A percentile compares a stretch with the other conserved stretches of the same genome.
Conservation (phyloP, 2,797 vertebrate genomes). For the Chelidonichthys spinosus region DNA sequence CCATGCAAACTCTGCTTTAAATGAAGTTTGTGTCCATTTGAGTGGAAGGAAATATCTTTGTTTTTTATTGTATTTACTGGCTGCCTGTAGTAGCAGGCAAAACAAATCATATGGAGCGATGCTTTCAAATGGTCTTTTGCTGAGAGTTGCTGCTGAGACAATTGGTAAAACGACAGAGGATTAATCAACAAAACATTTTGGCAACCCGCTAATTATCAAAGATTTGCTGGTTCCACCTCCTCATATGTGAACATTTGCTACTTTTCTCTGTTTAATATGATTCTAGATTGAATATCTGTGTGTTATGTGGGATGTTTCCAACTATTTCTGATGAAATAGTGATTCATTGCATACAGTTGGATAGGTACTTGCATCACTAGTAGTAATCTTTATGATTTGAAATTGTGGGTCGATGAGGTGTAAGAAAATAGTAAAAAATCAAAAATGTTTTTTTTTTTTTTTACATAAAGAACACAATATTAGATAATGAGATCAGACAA, state of each 20-base stretch:
- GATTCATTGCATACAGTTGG: background rate
- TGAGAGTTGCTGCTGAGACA: background rate
- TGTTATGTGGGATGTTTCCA: background rate
- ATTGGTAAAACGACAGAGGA: background rate
- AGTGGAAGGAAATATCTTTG: constrained; percentile 4
- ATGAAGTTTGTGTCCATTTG: constrained; percentile 23
- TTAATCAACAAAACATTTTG: background rate
- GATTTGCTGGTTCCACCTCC: background rate
- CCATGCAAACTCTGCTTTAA: constrained; percentile 33
- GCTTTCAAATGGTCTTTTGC: background rate
- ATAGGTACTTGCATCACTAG: background rate
- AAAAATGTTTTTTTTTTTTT: background rate
- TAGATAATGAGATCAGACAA: background rate
- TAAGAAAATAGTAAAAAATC: background rate
- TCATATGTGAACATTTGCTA: background rate
- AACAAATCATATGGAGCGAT: background rate
- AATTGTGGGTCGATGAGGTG: background rate
- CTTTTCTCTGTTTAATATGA: background rate
- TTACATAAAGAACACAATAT: background rate
- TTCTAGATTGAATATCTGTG: background rate
- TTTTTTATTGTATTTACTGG: constrained; percentile 15
- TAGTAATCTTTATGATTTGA: background rate
- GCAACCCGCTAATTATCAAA: background rate
- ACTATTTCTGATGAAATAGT: background rate
- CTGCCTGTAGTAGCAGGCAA: background rate